Evolutionary conservation across 2,113 vertebrate genomes (phyloP).

Genomic region (Xerus inauris): DNA sequence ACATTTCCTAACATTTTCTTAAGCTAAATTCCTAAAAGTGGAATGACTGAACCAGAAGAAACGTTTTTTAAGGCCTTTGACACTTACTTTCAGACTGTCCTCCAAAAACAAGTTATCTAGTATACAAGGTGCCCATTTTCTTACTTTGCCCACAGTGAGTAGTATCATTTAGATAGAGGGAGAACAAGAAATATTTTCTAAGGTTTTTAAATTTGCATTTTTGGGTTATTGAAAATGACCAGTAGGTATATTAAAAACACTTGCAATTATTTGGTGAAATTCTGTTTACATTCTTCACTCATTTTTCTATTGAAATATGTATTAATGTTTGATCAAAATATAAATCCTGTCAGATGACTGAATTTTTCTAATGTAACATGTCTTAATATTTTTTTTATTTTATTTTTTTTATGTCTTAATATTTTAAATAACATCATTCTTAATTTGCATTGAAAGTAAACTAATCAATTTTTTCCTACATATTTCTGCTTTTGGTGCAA

Average conservation of each 20-base stretch:
- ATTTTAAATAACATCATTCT: slow-evolving; percentile 24
- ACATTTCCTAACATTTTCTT: slow-evolving; percentile 45
- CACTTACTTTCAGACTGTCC: background rate
- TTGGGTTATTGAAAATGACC: background rate
- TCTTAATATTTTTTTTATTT: slow-evolving; percentile 25
- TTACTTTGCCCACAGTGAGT: background rate
- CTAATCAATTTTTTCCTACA: background rate
- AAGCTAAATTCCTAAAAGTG: background rate
- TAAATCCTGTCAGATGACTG: background rate
- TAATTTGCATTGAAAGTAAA: background rate
- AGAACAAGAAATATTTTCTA: background rate
- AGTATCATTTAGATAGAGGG: background rate
- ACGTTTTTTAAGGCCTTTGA: background rate
- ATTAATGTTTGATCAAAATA: background rate
- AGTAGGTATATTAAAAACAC: background rate
- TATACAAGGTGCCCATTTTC: background rate
- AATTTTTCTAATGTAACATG: background rate
- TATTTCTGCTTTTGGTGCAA: background rate
- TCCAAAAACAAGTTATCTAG: background rate
- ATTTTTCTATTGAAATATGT: background rate
- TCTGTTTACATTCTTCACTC: background rate
- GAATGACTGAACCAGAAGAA: background rate
- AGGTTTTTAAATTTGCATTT: background rate
- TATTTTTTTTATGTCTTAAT: background rate
- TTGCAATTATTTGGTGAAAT: background rate